A percentile compares a stretch with the other conserved stretches of the same genome.
phyloP scores from a whole-genome alignment of 2,888 invertebrate species.

The Reticulitermes lucifugus region DNA sequence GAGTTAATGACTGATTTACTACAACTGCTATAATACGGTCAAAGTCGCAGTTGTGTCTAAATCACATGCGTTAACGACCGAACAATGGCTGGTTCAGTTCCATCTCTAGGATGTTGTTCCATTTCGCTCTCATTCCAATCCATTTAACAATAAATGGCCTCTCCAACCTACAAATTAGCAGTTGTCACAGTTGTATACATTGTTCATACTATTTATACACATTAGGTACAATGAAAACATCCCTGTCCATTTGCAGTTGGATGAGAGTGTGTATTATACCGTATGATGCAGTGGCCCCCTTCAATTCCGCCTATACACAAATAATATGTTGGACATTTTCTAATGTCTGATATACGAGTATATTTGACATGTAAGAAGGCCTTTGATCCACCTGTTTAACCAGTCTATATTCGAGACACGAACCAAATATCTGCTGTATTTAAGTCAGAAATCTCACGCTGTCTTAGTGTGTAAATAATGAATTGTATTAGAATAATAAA shows the following conservation, averaged over 20 bases:
- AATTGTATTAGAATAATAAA: too few relatives aligned
- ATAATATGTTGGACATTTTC: too few relatives aligned
- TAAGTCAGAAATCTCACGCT: too few relatives aligned
- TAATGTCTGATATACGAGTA: too few relatives aligned
- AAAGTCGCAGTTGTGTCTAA: conserved; percentile 2
- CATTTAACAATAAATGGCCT: conserved; percentile 10
- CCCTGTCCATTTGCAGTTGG: neutral
- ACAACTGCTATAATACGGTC: neutral
- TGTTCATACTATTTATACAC: neutral
- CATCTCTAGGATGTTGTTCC: neutral
- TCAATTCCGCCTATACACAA: too few relatives aligned
- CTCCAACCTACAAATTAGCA: conserved; percentile 19
- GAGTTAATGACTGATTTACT: conserved; percentile 12
- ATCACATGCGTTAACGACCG: neutral
- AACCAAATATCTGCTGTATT: too few relatives aligned
- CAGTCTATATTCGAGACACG: too few relatives aligned
- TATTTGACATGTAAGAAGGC: too few relatives aligned
- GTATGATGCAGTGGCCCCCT: neutral
- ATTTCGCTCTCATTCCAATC: conserved; percentile 24
- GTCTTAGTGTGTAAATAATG: too few relatives aligned
- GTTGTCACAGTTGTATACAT: conserved; percentile 1
- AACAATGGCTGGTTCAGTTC: neutral
- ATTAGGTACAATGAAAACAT: neutral
- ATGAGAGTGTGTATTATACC: neutral
- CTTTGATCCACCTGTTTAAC: too few relatives aligned